Percentiles rank a stretch among this genome's conserved stretches.
These are phyloP conservation scores for Pangasius sanitwongsei DNA, from an alignment of 2,797 vertebrate genomes.

Conservation along the genomic window DNA sequence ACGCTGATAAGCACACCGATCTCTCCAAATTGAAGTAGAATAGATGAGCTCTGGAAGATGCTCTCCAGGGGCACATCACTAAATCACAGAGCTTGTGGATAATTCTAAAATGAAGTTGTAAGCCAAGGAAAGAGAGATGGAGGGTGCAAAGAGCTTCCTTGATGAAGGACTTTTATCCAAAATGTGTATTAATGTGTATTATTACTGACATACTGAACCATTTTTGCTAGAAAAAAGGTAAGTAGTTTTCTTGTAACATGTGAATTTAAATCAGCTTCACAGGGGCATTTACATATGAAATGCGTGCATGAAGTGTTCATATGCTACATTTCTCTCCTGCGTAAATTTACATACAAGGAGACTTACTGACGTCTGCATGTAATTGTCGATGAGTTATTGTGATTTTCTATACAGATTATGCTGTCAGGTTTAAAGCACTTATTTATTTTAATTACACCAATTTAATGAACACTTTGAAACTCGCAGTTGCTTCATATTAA, in stretches of 20 bases:
- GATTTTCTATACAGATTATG: neutral
- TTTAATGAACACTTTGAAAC: neutral
- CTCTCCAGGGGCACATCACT: neutral
- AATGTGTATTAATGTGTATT: slow-evolving; percentile 1
- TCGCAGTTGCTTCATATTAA: neutral
- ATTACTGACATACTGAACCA: neutral
- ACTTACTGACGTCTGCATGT: neutral
- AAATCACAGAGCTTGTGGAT: slow-evolving; percentile 8
- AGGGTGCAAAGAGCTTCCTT: neutral
- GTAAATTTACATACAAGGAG: neutral
- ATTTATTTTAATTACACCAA: neutral
- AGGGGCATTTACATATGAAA: neutral
- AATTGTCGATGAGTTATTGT: neutral
- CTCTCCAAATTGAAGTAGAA: slow-evolving; percentile 50
- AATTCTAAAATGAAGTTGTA: neutral
- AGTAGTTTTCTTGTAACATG: neutral
- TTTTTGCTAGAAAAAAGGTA: neutral
- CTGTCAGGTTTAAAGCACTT: neutral
- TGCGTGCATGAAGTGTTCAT: neutral
- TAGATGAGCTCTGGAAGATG: slow-evolving; percentile 34
- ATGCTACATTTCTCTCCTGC: neutral
- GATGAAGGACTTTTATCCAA: neutral
- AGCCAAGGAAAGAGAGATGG: neutral
- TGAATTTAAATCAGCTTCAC: neutral
- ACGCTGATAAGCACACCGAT: slow-evolving; percentile 43